Evolutionary conservation across 2,797 vertebrate species (phyloP).

Genomic region (Hapalemur alaotrensis): DNA sequence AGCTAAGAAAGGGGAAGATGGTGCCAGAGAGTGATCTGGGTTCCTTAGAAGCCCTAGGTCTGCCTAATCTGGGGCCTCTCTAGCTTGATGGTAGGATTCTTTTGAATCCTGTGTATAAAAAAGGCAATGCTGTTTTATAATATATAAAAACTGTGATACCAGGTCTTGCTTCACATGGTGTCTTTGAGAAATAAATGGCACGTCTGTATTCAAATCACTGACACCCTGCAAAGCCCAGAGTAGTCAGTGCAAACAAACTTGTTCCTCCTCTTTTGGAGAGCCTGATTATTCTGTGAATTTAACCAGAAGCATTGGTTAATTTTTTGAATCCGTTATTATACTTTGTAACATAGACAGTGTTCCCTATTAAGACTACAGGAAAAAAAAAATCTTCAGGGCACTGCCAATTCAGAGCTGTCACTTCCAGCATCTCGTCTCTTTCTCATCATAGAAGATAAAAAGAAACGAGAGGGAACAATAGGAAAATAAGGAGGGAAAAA

Average conservation of each 20-base stretch:
- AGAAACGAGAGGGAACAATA: background rate
- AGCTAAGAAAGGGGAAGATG: background rate
- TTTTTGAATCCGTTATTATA: background rate
- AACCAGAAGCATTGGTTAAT: background rate
- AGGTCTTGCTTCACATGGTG: background rate
- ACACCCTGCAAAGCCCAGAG: background rate
- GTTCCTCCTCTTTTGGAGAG: background rate
- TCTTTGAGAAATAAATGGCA: background rate
- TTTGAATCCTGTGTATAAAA: background rate
- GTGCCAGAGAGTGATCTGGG: rapidly evolving
- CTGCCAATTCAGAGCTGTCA: background rate
- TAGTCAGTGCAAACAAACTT: rapidly evolving
- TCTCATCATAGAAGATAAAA: background rate
- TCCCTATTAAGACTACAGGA: background rate
- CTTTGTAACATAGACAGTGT: background rate
- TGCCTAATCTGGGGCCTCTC: background rate
- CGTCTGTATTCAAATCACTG: background rate
- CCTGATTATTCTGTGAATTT: background rate
- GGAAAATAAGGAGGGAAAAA: background rate
- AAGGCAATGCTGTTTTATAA: background rate
- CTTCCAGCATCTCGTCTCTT: background rate
- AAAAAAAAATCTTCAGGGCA: background rate
- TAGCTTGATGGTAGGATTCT: too few relatives aligned
- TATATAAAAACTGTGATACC: background rate
- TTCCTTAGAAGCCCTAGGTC: rapidly evolving